Base-by-base conservation (phyloP, 2,888 invertebrate species). In the Lymantria monacha region DNA sequence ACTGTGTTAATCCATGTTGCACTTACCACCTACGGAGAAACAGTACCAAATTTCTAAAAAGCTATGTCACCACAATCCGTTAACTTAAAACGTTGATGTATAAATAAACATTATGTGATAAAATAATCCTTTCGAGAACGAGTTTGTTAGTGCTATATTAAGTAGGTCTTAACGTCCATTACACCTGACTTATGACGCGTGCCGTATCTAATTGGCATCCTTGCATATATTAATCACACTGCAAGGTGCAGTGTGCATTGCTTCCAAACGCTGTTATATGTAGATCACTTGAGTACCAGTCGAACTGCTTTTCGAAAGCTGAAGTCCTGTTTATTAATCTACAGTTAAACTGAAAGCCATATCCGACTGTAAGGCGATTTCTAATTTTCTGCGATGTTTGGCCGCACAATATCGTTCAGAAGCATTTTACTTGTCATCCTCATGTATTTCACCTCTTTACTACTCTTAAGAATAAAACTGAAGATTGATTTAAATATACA, bases 161-260 rank as follows among this genome's bases (percentile, higher is more conserved):
- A 74, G 74, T 76, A 61, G 72, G 66, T 65, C 72, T 68, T 53
- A 55, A 61, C 51, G 51, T 68, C 67, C 66, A 66, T 66, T 71
- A 63, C 60, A 52, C 53, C 48, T 66, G 62, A 68, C 51, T 51
- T 55, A 59, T 69, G 77, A 73, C 76, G 76, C 74, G 79, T 83
- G 79, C 79, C 70, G 83, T 79, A 83, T 87, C 76, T 83, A 80
- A 85, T 87, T 87, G 79, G 80, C 86, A 80, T 81, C 79, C 76
- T 83, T 85, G 79, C 85, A 85, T 86, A 76, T 59, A 76, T 85
- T 81, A 79, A 80, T 83, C 74, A 67, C 62, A 61, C 59, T 63
- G 73, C 70, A 74, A 74, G 66, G 70, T 71, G 69, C 42, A 42
- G 70, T 71, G 69, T 70, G 64, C 64, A 63, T 59, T 68, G 62